These are phyloP conservation scores for Neodiprion pinetum DNA, from an alignment of 1,140 invertebrate species.

Conservation along the genomic window DNA sequence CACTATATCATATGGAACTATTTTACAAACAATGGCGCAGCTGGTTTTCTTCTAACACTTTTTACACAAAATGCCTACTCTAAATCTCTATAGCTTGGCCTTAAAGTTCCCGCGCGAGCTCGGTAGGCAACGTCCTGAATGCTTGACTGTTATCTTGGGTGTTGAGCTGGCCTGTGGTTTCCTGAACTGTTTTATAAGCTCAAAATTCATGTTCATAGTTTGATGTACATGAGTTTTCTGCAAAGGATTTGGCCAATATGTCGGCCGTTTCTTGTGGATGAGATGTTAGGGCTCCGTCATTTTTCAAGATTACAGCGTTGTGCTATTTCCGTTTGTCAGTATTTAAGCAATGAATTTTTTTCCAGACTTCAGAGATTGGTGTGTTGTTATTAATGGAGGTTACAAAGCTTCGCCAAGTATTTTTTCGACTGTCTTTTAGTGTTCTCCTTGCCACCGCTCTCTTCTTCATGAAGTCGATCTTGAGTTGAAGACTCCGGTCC, in stretches of 20 bases:
- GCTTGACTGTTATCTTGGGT: too few relatives aligned
- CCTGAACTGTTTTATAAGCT: conserved; percentile 31
- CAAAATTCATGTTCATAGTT: conserved; percentile 37
- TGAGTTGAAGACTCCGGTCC: conserved; percentile 14
- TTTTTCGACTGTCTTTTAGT: conserved; percentile 25
- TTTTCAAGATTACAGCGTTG: conserved; percentile 17
- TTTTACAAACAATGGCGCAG: too few relatives aligned
- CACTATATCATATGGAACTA: too few relatives aligned
- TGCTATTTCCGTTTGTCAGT: conserved; percentile 23
- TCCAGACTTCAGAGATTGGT: conserved; percentile 22
- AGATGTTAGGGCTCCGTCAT: neutral
- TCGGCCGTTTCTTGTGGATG: conserved; percentile 33
- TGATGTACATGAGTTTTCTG: conserved; percentile 27
- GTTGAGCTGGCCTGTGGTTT: conserved; percentile 19
- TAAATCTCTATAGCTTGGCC: too few relatives aligned
- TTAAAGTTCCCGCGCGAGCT: too few relatives aligned
- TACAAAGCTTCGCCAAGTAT: conserved; percentile 24
- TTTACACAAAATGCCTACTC: too few relatives aligned
- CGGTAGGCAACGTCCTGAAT: too few relatives aligned
- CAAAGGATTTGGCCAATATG: conserved; percentile 25
- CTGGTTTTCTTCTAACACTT: too few relatives aligned
- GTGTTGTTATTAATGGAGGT: conserved; percentile 22
- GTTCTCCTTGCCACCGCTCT: conserved; percentile 28
- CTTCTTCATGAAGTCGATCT: conserved; percentile 38
- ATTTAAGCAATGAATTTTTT: too few relatives aligned